Evolutionary conservation across 2,888 invertebrate species (phyloP).

Genomic region (Crossocerus cetratus): DNA sequence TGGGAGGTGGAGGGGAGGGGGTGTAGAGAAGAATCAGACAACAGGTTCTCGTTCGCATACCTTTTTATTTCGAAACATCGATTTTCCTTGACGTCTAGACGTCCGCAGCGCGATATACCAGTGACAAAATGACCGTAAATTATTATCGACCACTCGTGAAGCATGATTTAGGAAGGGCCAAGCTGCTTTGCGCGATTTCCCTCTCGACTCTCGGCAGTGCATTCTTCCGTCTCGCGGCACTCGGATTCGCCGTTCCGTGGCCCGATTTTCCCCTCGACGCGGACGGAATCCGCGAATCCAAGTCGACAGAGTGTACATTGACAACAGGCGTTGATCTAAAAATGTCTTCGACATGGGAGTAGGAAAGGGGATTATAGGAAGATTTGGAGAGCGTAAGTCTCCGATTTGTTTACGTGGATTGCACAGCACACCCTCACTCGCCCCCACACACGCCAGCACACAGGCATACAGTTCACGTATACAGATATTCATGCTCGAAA

Average conservation of each 20-base stretch:
- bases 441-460: neutral
- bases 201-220: slow-evolving; percentile 19
- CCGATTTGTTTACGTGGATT: slow-evolving; percentile 13
- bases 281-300: slow-evolving; percentile 38
- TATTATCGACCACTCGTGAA: slow-evolving; percentile 64
- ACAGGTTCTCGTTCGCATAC: slow-evolving; percentile 43
- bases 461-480: neutral
- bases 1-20: neutral
- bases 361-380: slow-evolving; percentile 52
- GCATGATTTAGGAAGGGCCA: slow-evolving; percentile 60
- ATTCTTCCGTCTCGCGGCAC: slow-evolving; percentile 7
- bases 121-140: slow-evolving; percentile 61
- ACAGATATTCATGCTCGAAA: neutral
- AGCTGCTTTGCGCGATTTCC: slow-evolving; percentile 44
- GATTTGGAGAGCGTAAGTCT: slow-evolving; percentile 38
- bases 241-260: slow-evolving; percentile 25
- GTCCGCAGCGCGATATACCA: slow-evolving; percentile 57
- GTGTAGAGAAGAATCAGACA: neutral
- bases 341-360: slow-evolving; percentile 50
- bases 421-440: slow-evolving; percentile 7
- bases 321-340: slow-evolving; percentile 61
- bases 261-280: slow-evolving; percentile 26
- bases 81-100: slow-evolving; percentile 61
- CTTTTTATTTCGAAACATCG: slow-evolving; percentile 67
- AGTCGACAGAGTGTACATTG: slow-evolving; percentile 53